phyloP scores from a whole-genome alignment of 2,888 invertebrate species.

The Strigamia maritima region DNA sequence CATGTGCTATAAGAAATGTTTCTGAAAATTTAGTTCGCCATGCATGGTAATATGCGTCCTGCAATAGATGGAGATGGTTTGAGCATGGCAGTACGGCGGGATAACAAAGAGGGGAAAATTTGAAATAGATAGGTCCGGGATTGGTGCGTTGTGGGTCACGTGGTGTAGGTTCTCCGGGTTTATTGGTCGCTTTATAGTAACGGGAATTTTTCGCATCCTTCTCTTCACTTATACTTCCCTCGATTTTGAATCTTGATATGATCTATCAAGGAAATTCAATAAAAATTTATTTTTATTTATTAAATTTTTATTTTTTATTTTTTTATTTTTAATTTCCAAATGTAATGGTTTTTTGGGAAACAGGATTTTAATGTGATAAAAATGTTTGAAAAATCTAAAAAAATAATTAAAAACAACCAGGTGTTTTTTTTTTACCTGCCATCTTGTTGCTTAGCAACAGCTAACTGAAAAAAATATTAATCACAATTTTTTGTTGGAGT shows the following conservation, averaged over 20 bases:
- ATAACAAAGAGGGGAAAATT: constrained; percentile 34
- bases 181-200: background rate
- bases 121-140: background rate
- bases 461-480: background rate
- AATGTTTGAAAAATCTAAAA: background rate
- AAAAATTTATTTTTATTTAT: too few species aligned
- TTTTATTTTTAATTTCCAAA: background rate
- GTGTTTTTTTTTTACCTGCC: constrained; percentile 31
- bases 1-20: background rate
- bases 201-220: background rate
- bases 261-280: background rate
- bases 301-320: background rate
- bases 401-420: background rate
- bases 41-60: background rate
- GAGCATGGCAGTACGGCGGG: constrained; percentile 30
- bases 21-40: background rate
- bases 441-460: constrained; percentile 16
- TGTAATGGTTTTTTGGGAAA: background rate
- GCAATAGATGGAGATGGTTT: background rate
- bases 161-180: background rate
- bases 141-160: background rate
- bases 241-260: background rate
- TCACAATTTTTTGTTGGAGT: background rate
- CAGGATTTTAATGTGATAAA: background rate
- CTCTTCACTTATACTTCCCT: background rate